These are phyloP conservation scores for Phalacrocorax pelagicus DNA, from an alignment of 2,113 vertebrate genomes.

Conservation along the genomic window DNA sequence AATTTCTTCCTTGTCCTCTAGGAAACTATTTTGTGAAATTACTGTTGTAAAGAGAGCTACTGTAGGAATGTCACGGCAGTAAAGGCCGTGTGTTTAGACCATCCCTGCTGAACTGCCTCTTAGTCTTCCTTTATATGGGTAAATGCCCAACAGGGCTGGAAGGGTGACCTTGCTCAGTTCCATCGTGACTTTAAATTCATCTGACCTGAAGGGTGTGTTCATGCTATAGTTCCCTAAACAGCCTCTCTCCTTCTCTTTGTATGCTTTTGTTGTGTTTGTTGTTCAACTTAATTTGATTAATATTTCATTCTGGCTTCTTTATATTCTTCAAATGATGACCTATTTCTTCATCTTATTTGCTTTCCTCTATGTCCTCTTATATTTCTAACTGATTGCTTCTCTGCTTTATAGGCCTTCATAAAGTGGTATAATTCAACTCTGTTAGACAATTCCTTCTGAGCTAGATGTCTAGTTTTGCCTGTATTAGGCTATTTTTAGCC, in stretches of 20 bases:
- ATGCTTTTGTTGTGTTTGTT: not conserved
- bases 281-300: not conserved
- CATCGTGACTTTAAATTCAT: not conserved
- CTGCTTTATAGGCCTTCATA: not conserved
- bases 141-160: not conserved
- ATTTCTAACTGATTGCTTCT: not conserved
- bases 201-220: not conserved
- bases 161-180: not conserved
- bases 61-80: not conserved
- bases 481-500: not conserved
- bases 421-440: not conserved
- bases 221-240: not conserved
- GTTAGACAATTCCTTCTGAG: not conserved
- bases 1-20: not conserved
- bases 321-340: not conserved
- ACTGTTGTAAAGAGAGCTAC: not conserved
- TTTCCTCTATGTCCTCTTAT: not conserved
- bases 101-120: not conserved
- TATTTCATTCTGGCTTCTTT: not conserved
- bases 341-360: not conserved
- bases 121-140: not conserved
- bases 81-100: not conserved
- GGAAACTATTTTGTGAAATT: not conserved
- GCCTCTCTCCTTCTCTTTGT: not conserved
- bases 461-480: not conserved